Conservation (phyloP, 2,113 vertebrate species). For the Phainopepla nitens region DNA sequence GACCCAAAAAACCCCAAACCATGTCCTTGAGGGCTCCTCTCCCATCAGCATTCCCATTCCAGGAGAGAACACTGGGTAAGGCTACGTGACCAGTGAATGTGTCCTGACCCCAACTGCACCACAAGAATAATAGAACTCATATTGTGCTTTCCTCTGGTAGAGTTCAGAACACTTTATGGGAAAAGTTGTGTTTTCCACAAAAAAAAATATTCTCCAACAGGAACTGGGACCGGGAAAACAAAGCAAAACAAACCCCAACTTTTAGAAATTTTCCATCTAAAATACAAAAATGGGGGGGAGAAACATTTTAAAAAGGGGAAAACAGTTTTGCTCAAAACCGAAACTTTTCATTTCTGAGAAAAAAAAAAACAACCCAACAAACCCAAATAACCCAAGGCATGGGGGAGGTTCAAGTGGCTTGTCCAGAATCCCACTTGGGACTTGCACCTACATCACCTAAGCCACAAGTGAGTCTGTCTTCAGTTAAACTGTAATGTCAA, state of each 20-base stretch:
- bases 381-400: neutral
- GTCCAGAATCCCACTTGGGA: neutral
- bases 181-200: neutral
- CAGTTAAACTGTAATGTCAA: neutral
- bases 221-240: neutral
- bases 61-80: slow-evolving; percentile 3
- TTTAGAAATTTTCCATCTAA: neutral
- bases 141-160: neutral
- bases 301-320: neutral
- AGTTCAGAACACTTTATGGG: slow-evolving; percentile 11
- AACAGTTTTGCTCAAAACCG: neutral
- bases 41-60: neutral
- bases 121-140: slow-evolving; percentile 25
- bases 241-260: neutral
- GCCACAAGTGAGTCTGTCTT: slow-evolving; percentile 24
- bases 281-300: neutral
- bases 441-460: slow-evolving; percentile 23
- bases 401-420: neutral
- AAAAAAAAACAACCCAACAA: neutral
- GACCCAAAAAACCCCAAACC: neutral
- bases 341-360: neutral
- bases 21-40: neutral
- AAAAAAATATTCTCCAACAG: neutral
- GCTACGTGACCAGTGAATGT: slow-evolving; percentile 26
- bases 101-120: slow-evolving; percentile 26